Conservation (phyloP, 2,888 invertebrate genomes). For the Aproaerema taeniolella region DNA sequence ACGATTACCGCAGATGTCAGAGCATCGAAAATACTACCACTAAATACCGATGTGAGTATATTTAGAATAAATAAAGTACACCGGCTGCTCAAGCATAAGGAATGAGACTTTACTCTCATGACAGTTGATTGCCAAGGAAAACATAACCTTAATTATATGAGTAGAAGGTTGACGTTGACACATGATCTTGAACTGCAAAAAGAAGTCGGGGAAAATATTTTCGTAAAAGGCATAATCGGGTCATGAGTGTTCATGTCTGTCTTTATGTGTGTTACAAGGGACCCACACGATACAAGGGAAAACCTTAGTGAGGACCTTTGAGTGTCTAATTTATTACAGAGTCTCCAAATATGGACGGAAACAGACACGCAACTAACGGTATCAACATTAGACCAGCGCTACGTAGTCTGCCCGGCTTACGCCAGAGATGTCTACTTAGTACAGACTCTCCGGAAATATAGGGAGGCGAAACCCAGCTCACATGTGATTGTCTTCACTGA, state of each 20-base stretch:
- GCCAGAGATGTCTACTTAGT: slow-evolving; percentile 95
- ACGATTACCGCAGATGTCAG: slow-evolving; percentile 92
- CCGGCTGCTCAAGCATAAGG: too few relatives aligned
- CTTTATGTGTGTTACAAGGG: too few relatives aligned
- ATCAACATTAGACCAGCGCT: slow-evolving; percentile 92
- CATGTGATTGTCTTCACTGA: slow-evolving; percentile 97
- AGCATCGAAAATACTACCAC: slow-evolving; percentile 79
- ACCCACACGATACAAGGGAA: too few relatives aligned
- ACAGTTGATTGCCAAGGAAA: too few relatives aligned
- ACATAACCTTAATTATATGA: too few relatives aligned
- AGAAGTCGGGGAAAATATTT: too few relatives aligned
- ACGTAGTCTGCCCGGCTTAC: slow-evolving; percentile 93
- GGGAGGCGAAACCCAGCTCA: slow-evolving; percentile 83
- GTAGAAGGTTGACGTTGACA: too few relatives aligned
- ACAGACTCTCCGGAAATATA: slow-evolving; percentile 86
- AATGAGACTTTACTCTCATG: too few relatives aligned
- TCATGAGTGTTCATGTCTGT: too few relatives aligned
- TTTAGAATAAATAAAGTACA: neutral
- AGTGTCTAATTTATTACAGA: slow-evolving; percentile 46
- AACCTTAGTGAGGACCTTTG: too few relatives aligned
- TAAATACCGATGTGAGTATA: slow-evolving; percentile 78
- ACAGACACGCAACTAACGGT: slow-evolving; percentile 88
- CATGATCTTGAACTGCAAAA: too few relatives aligned
- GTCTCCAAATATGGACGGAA: slow-evolving; percentile 80
- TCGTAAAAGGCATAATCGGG: too few relatives aligned